These are phyloP conservation scores for Nymphicus hollandicus DNA, from an alignment of 2,113 vertebrate species.

Conservation along the genomic window DNA sequence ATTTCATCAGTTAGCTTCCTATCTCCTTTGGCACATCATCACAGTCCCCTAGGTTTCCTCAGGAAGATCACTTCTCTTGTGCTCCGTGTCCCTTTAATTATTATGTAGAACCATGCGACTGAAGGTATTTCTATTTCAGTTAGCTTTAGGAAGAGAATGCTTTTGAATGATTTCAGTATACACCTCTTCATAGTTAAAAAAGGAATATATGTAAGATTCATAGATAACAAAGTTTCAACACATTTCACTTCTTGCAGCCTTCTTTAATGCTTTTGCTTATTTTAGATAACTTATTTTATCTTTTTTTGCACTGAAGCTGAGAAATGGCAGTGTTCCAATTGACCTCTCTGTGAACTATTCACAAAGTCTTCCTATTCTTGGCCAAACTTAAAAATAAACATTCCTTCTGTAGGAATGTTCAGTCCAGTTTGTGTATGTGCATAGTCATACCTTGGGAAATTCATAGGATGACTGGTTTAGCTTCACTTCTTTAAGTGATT, in stretches of 20 bases:
- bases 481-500: background rate
- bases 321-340: background rate
- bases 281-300: background rate
- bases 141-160: background rate
- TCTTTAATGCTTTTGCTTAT: background rate
- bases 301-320: background rate
- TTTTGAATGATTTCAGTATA: background rate
- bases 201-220: background rate
- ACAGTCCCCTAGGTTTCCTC: background rate
- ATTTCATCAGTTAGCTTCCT: background rate
- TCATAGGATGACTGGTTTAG: background rate
- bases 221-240: background rate
- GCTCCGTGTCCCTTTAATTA: background rate
- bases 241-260: background rate
- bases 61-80: background rate
- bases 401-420: background rate
- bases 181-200: background rate
- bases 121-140: background rate
- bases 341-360: background rate
- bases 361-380: background rate
- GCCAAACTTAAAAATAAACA: background rate
- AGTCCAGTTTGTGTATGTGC: background rate
- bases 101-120: accelerated
- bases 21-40: background rate
- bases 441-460: background rate